phyloP scores from a whole-genome alignment of 2,797 vertebrate species.

The Gymnothorax javanicus region DNA sequence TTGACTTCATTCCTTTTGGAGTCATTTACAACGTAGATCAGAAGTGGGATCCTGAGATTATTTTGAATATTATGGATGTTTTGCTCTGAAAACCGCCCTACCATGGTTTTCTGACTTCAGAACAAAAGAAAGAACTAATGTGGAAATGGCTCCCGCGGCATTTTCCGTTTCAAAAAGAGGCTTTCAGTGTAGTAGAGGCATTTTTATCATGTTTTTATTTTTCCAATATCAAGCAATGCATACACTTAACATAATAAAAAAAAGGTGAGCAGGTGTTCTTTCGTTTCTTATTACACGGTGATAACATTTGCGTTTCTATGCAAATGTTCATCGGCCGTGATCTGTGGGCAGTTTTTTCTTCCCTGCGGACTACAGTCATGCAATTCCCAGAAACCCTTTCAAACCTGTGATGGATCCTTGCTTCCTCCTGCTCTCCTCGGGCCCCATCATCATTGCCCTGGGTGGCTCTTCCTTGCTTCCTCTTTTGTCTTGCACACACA shows the following conservation, averaged over 20 bases:
- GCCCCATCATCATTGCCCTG: not conserved
- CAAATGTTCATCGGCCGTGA: conserved; percentile 34
- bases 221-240: not conserved
- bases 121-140: not conserved
- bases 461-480: not conserved
- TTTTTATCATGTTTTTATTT: not conserved
- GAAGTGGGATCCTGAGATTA: not conserved
- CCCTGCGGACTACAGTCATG: not conserved
- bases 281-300: conserved; percentile 37
- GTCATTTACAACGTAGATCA: not conserved
- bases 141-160: not conserved
- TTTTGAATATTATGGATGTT: not conserved
- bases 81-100: no score
- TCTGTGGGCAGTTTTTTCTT: not conserved
- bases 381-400: conserved; percentile 24
- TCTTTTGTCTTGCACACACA: not conserved
- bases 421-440: not conserved
- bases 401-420: not conserved
- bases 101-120: not conserved
- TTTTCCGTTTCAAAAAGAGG: not conserved
- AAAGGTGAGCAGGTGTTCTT: conserved; percentile 54
- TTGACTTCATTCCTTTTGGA: not conserved
- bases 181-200: not conserved
- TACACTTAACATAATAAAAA: not conserved
- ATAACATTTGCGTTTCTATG: conserved; percentile 32